Percentiles rank a stretch among this genome's conserved stretches.
Evolutionary conservation across 2,888 invertebrate species (phyloP).

Genomic region (Ephialtes manifestator): DNA sequence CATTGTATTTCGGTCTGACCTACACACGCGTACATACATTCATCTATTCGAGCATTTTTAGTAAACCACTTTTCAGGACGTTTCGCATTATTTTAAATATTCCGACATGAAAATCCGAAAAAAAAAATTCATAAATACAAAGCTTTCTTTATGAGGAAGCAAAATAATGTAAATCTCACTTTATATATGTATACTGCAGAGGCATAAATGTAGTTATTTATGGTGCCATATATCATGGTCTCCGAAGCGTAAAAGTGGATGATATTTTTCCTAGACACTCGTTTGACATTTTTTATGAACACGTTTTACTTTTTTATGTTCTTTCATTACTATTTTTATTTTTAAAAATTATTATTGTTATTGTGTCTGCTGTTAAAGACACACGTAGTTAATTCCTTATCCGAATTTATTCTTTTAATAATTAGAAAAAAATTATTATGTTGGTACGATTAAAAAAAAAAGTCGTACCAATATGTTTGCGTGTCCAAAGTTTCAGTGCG

Average conservation of each 20-base stretch:
- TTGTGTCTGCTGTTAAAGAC: background rate
- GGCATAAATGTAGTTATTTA: slow-evolving; percentile 6
- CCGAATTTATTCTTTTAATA: too few species aligned
- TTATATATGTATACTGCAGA: background rate
- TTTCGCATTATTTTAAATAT: too few species aligned
- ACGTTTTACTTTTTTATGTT: background rate
- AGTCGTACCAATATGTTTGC: too few species aligned
- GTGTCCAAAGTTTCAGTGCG: too few species aligned
- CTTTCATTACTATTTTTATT: background rate
- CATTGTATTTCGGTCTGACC: too few species aligned
- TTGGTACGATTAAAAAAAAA: too few species aligned
- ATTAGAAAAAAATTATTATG: too few species aligned
- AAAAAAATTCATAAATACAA: background rate
- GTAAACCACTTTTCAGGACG: too few species aligned
- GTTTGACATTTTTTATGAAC: slow-evolving; percentile 4
- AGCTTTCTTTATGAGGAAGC: background rate
- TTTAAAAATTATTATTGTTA: background rate
- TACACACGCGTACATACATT: too few species aligned
- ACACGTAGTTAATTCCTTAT: too few species aligned
- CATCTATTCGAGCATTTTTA: too few species aligned
- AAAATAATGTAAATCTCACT: slow-evolving; percentile 1
- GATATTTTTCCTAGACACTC: slow-evolving; percentile 7
- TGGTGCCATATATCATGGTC: background rate
- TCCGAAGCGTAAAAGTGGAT: background rate
- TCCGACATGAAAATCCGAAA: too few species aligned